Percentiles rank a stretch among this genome's conserved stretches.
Conservation (phyloP, 2,797 vertebrate genomes). For the Sebastes baramenuke region DNA sequence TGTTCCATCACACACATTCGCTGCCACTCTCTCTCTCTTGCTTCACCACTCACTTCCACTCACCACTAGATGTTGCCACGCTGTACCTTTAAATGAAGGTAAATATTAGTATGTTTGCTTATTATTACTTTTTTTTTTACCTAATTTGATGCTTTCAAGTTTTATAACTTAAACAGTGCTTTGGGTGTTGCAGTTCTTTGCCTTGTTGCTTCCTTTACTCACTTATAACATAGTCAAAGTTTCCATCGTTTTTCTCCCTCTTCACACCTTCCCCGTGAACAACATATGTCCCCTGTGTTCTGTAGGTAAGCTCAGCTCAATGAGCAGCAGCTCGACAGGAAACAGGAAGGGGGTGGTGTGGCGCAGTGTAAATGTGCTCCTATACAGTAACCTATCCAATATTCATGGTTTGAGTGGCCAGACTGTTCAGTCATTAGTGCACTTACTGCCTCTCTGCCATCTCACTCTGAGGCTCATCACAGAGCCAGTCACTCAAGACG, state of each 20-base stretch:
- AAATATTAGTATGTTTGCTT: neutral
- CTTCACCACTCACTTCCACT: no score
- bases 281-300: neutral
- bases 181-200: neutral
- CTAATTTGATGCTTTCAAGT: neutral
- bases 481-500: constrained; percentile 56
- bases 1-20: no score
- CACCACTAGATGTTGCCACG: no score
- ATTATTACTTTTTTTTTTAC: neutral
- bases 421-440: constrained; percentile 78
- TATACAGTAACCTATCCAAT: constrained; percentile 64
- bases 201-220: neutral
- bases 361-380: constrained; percentile 43
- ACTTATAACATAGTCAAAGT: neutral
- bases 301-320: constrained; percentile 18
- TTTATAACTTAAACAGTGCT: neutral
- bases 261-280: constrained; percentile 14
- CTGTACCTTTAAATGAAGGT: neutral
- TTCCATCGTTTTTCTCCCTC: constrained; percentile 1
- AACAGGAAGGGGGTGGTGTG: constrained; percentile 11
- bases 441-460: constrained; percentile 69
- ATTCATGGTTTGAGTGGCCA: constrained; percentile 75
- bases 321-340: constrained; percentile 26
- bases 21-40: no score
- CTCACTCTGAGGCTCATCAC: constrained; percentile 60